These are phyloP conservation scores for Ciona savignyi DNA, from an alignment of 23 tunicate species.

Conservation along the genomic window DNA sequence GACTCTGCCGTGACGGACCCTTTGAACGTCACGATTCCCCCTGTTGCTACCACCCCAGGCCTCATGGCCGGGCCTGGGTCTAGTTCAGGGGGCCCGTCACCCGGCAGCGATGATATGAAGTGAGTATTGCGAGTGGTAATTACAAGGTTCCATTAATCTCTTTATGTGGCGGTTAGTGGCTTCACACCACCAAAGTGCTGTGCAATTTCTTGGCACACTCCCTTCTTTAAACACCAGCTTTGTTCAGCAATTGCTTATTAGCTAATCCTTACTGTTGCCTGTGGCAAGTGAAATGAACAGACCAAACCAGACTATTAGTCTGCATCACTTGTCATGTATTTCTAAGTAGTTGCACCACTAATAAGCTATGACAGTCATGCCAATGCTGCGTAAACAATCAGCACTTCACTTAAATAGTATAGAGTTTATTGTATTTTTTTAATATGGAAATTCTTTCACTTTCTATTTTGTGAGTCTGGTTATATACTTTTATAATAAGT, in stretches of 20 bases:
- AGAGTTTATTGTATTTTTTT: no score
- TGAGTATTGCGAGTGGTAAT: constrained; percentile 27
- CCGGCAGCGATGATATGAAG: constrained; percentile 68
- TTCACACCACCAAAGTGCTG: neutral
- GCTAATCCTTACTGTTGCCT: neutral
- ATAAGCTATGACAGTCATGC: neutral
- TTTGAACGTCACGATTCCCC: constrained; percentile 60
- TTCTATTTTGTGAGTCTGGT: no score
- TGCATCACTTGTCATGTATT: neutral
- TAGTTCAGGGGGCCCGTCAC: constrained; percentile 86
- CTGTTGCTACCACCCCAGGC: constrained; percentile 55
- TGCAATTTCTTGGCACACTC: constrained; percentile 1
- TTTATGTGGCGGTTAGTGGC: neutral
- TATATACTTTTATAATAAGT: no score
- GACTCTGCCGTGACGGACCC: constrained; percentile 30
- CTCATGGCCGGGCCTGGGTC: constrained; percentile 63
- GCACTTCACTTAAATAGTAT: neutral
- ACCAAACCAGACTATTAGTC: neutral
- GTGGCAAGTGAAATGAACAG: neutral
- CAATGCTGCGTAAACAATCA: neutral
- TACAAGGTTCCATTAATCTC: neutral
- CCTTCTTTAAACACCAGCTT: neutral
- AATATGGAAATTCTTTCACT: no score
- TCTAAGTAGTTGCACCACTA: neutral
- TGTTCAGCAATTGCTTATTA: neutral